These are phyloP conservation scores for Nipponacmea schrenckii DNA, from an alignment of 2,888 invertebrate species.

Conservation along the genomic window DNA sequence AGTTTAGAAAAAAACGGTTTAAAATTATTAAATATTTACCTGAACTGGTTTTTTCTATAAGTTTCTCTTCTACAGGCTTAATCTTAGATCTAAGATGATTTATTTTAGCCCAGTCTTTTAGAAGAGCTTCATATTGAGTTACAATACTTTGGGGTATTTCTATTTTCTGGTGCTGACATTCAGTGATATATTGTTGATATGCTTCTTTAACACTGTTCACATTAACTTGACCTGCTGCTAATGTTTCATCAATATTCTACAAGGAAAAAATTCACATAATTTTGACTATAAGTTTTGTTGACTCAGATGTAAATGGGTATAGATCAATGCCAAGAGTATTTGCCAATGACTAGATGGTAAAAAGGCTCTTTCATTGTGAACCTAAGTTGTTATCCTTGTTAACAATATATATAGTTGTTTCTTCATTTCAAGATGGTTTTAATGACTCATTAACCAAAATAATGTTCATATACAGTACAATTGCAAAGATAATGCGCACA, in stretches of 20 bases:
- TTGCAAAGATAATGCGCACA: no score
- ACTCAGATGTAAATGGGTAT: no score
- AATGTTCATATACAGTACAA: no score
- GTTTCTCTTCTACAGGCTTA: constrained; percentile 36
- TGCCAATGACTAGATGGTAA: no score
- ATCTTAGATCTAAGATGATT: constrained; percentile 50
- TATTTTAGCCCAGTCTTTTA: constrained; percentile 59
- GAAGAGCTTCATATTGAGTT: constrained; percentile 51
- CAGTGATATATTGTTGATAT: constrained; percentile 42
- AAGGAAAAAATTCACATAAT: no score
- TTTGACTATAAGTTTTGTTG: not conserved
- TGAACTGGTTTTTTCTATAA: constrained; percentile 49
- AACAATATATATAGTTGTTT: no score
- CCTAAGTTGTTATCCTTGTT: no score
- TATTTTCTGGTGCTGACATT: constrained; percentile 42
- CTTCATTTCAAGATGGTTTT: no score
- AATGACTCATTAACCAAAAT: no score
- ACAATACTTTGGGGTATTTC: constrained; percentile 50
- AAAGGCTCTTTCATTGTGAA: no score
- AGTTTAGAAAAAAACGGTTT: no score
- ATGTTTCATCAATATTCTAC: constrained; percentile 58
- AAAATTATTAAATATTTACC: constrained; percentile 31
- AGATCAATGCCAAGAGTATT: no score
- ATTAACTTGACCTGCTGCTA: constrained; percentile 49
- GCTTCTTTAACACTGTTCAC: constrained; percentile 52